phyloP scores from a whole-genome alignment of 2,797 vertebrate species.

The Parauchenoglanis ngamensis region DNA sequence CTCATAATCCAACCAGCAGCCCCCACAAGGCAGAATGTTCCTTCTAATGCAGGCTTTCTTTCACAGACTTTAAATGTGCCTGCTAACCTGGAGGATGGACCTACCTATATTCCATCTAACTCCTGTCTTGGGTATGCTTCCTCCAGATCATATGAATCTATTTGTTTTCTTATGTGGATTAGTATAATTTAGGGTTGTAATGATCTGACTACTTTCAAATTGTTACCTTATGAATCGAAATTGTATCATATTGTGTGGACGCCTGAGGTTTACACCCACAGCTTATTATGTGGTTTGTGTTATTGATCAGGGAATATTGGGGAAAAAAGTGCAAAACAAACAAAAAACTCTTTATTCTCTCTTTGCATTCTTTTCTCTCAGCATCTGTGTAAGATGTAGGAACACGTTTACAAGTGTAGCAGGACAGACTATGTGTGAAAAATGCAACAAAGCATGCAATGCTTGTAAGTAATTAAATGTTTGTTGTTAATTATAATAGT shows the following conservation, averaged over 20 bases:
- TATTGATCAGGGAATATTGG: neutral
- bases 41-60: slow-evolving; percentile 8
- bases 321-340: neutral
- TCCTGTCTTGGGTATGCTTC: slow-evolving; percentile 24
- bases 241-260: neutral
- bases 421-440: slow-evolving; percentile 73
- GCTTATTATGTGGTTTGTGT: neutral
- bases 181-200: neutral
- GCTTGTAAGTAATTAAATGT: slow-evolving; percentile 64
- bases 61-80: neutral
- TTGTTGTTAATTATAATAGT: neutral
- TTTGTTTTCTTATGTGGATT: neutral
- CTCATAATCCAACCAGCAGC: slow-evolving; percentile 14
- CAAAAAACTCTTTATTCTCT: neutral
- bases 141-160: neutral
- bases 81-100: neutral
- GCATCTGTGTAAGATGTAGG: slow-evolving; percentile 73
- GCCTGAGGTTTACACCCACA: neutral
- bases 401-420: slow-evolving; percentile 69
- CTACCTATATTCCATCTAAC: neutral
- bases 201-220: neutral
- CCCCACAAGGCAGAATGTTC: neutral
- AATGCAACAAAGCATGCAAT: slow-evolving; percentile 69
- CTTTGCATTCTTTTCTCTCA: slow-evolving; percentile 55
- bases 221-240: neutral